Conservation (phyloP, 2,888 invertebrate genomes). For the Synergus laeviventris region DNA sequence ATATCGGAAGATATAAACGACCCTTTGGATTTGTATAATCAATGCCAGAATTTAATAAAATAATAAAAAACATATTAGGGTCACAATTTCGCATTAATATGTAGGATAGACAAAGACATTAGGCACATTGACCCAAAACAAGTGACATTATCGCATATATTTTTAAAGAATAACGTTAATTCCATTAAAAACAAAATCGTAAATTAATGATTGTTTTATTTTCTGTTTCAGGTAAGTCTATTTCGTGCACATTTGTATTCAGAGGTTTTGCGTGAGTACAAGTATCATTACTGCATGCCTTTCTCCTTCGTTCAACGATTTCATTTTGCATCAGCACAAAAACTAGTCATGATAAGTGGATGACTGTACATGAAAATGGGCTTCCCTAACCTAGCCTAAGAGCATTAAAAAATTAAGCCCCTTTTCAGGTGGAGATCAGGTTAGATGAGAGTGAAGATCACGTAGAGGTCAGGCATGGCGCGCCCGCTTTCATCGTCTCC, state of each 20-base stretch:
- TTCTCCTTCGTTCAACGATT: conserved; percentile 39
- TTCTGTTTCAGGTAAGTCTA: conserved; percentile 37
- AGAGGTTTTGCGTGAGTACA: conserved; percentile 32
- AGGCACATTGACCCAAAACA: conserved; percentile 25
- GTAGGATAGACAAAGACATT: background rate
- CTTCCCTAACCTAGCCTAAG: conserved; percentile 22
- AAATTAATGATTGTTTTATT: conserved; percentile 26
- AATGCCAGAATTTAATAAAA: too few species aligned
- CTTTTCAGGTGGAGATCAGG: conserved; percentile 41
- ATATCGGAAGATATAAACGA: conserved; percentile 7
- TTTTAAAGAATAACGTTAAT: conserved; percentile 2
- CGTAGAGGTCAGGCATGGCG: conserved; percentile 61
- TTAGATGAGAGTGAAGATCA: conserved; percentile 64
- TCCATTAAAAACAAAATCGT: background rate
- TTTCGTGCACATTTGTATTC: conserved; percentile 34
- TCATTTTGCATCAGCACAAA: conserved; percentile 19
- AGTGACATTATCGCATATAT: conserved; percentile 23
- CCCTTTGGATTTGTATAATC: background rate
- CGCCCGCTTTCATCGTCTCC: conserved; percentile 60
- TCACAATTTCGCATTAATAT: conserved; percentile 14
- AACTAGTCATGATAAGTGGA: conserved; percentile 38
- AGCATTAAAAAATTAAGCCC: background rate
- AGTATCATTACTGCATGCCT: conserved; percentile 36
- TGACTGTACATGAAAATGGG: conserved; percentile 15
- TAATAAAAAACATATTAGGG: conserved; percentile 29